Base-by-base conservation (phyloP, 1,140 invertebrate genomes). In the Proctacanthus coquilletti region DNA sequence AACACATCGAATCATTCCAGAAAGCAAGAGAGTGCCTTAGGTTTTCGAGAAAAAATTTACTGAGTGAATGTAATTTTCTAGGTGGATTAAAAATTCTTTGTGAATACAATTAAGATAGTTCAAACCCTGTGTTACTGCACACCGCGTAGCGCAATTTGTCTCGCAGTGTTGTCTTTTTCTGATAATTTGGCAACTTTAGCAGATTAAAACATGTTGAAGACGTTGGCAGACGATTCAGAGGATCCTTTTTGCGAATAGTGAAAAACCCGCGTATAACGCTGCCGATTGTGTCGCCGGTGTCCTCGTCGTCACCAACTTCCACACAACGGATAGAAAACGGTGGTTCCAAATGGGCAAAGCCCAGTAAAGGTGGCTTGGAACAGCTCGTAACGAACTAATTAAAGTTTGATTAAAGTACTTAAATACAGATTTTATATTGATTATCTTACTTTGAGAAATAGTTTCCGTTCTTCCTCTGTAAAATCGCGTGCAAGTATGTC, bases 191-290 rank as follows among this genome's bases (percentile, higher is more conserved):
- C 48, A 99, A 66, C 60, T 98, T 99, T 10, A 99, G 71, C 18
- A 99, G 70, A 67, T 99, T 99, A 63, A 99, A 99, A 60, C 96
- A 99, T 0, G 96, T 99, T 0, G 95, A 98, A 0, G 93, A 95
- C 0, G 96, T 98, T 18, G 95, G 96, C 21, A 99, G 70, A 20
- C 95, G 73, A 56, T 93, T 88, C 34, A 93, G 78, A 0, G 94
- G 91, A 64, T 97, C 92, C 53, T 87, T 87, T 54, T 92, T 94
- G 21, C 86, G 69, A 48, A 99, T 94, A 18, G 94, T 95, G 50
- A 99, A 94, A 62, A 99, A 98, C 33, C 94, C 95, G 42, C 95
- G 74, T 36, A 99, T 83, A 0, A 99, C 92, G 56, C 88, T 94
- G 25, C 82, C 84, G 21, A 60, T 58, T 2, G 57, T 61, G 30